Evolutionary conservation across 2,888 invertebrate species (phyloP), one percentile per base, ranked within the genome.

Genomic region (Sesamia inferens): DNA sequence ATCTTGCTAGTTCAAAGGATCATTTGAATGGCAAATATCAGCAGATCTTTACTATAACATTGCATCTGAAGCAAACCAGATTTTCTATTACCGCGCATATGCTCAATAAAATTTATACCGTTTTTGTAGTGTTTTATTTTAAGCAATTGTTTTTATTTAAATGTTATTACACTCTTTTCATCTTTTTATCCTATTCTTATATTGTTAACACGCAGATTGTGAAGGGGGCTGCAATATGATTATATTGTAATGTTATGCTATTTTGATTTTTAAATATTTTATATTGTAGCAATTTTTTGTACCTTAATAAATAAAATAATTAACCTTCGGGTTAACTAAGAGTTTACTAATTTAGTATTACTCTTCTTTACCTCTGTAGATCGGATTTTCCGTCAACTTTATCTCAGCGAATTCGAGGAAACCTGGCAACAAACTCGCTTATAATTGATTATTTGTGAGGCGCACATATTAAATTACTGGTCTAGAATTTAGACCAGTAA

Each of bases 331-430:
- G 51, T 19, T 51, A 51, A 16, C 7, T 7, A 51, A 51, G 8
- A 8, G 22, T 48, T 47, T 48, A 42, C 42, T 19, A 16, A 11
- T 61, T 61, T 11, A 31, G 22, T 42, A 42, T 65, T 57, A 76
- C 22, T 42, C 69, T 31, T 31, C 5, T 54, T 47, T 61, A 57
- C 19, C 13, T 51, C 31, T 22, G 6, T 19, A 76, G 67, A 58
- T 66, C 16, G 31, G 16, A 62, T 78, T 78, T 77, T 48, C 48
- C 31, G 16, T 65, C 19, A 54, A 76, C 59, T 57, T 4, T 44
- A 19, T 44, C 22, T 8, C 14, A 22, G 14, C 3, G 51, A 44
- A 19, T 47, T 44, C 22, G 24, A 11, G n/a, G 51, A 58, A 59
- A 31, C 1, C 3, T 8, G 31, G 11, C 19, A 22, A 39, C 22